Evolutionary conservation across 2,888 invertebrate species (phyloP).

Genomic region (Polylopha cassiicola): DNA sequence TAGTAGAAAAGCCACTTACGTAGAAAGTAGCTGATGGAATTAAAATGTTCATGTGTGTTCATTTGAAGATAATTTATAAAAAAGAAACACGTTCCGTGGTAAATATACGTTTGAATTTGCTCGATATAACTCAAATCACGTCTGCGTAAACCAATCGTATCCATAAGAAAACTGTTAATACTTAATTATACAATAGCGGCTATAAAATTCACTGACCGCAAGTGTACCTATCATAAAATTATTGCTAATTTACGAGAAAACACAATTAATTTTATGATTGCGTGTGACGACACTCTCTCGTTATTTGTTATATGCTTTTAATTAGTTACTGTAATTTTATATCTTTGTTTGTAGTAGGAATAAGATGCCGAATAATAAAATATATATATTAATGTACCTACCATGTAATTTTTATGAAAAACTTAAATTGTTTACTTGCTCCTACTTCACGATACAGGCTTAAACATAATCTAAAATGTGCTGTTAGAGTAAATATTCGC

Average conservation of each 20-base stretch:
- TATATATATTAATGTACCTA: too few relatives aligned
- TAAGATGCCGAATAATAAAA: too few relatives aligned
- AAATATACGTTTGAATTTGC: too few relatives aligned
- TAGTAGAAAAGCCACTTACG: conserved; percentile 20
- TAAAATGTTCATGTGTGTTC: conserved; percentile 1
- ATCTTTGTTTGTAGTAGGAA: too few relatives aligned
- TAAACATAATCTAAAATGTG: too few relatives aligned
- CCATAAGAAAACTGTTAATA: neutral
- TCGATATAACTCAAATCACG: too few relatives aligned
- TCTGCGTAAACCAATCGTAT: neutral
- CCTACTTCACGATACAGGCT: too few relatives aligned
- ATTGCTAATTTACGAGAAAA: conserved; percentile 11
- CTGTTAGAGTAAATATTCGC: too few relatives aligned
- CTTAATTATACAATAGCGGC: conserved; percentile 5
- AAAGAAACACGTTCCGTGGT: neutral
- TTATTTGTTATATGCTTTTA: conserved; percentile 1
- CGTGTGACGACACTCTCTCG: conserved; percentile 1
- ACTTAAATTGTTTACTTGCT: too few relatives aligned
- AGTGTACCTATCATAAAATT: conserved; percentile 8
- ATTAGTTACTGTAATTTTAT: too few relatives aligned
- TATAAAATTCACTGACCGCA: conserved; percentile 6
- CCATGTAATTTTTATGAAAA: too few relatives aligned
- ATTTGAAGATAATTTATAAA: neutral
- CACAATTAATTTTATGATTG: conserved; percentile 12
- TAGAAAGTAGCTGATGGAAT: conserved; percentile 14